phyloP scores from a whole-genome alignment of 2,113 vertebrate species.

The Hiodon tergisus region DNA sequence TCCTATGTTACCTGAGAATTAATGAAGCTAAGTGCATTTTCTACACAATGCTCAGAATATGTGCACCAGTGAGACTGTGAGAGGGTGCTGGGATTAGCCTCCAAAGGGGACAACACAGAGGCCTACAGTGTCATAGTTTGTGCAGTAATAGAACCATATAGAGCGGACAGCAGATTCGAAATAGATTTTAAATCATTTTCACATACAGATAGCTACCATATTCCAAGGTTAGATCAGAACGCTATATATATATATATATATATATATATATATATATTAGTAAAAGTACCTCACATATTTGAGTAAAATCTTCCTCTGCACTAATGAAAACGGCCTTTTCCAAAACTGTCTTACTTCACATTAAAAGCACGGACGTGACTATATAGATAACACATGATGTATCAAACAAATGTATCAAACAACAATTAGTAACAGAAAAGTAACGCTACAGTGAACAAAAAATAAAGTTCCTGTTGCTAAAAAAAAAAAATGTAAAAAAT shows the following conservation, averaged over 20 bases:
- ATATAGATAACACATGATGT: conserved; percentile 22
- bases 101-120: background rate
- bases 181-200: background rate
- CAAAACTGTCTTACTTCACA: conserved; percentile 1
- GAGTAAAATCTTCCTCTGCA: conserved; percentile 9
- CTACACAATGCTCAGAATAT: conserved; percentile 34
- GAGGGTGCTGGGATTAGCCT: background rate
- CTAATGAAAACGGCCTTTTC: conserved; percentile 15
- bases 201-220: background rate
- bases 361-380: conserved; percentile 25
- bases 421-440: conserved; percentile 57
- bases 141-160: background rate
- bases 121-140: background rate
- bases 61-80: conserved; percentile 21
- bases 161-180: background rate
- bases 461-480: conserved; percentile 41
- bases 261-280: background rate
- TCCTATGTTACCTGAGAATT: conserved; percentile 61
- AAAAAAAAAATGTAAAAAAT: conserved; percentile 43
- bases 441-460: conserved; percentile 28
- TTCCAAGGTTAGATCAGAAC: background rate
- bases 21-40: conserved; percentile 47
- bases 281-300: conserved; percentile 38
- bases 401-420: conserved; percentile 44
- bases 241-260: background rate